phyloP scores from a whole-genome alignment of 1,140 invertebrate species.

The Chironomus tepperi region DNA sequence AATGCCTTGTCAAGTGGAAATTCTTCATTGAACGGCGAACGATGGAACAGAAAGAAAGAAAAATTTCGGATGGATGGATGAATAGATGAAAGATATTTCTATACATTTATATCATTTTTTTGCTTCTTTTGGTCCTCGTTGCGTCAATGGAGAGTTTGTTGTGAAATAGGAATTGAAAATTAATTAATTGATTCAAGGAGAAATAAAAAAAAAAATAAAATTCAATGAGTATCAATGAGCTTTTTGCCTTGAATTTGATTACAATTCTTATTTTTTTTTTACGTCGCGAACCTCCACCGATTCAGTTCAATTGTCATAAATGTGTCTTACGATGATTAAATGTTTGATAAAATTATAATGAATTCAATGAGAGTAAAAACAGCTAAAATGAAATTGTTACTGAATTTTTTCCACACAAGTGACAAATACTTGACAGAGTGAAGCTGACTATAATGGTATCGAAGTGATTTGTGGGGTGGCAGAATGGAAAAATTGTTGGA shows the following conservation, averaged over 20 bases:
- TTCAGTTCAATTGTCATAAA: neutral
- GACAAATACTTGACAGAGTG: neutral
- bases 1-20: conserved; percentile 21
- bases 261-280: neutral
- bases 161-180: conserved; percentile 21
- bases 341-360: too few relatives aligned
- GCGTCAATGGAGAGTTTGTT: conserved; percentile 3
- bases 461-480: too few relatives aligned
- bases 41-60: neutral
- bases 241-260: conserved; percentile 19
- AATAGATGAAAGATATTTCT: neutral
- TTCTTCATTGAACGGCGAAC: conserved; percentile 2
- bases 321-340: neutral
- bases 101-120: neutral
- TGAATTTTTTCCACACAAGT: neutral
- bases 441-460: neutral
- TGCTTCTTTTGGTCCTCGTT: neutral
- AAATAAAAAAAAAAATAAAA: too few relatives aligned
- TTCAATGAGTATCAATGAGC: conserved; percentile 15
- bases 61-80: conserved; percentile 4
- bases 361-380: too few relatives aligned
- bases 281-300: neutral
- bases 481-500: too few relatives aligned
- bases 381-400: neutral
- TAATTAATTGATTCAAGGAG: conserved; percentile 26